Percentiles rank a stretch among this genome's conserved stretches.
These are phyloP conservation scores for Aricia artaxerxes DNA, from an alignment of 2,888 invertebrate genomes.

Conservation along the genomic window DNA sequence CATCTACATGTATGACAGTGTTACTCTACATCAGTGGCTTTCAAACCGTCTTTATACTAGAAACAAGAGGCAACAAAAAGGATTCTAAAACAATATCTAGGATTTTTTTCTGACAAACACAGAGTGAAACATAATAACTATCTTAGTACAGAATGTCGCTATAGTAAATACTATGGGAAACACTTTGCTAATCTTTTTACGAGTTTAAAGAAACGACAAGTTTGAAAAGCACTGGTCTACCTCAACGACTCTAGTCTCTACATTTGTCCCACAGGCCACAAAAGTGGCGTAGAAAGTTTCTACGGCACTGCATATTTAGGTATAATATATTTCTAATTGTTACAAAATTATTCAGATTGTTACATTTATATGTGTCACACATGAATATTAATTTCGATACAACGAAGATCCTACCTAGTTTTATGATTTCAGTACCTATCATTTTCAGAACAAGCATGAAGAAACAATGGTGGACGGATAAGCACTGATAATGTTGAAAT, in stretches of 20 bases:
- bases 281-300: not conserved
- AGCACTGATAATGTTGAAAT: constrained; percentile 8
- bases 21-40: not conserved
- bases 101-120: too few relatives aligned
- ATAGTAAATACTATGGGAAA: not conserved
- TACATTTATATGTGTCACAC: too few relatives aligned
- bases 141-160: not conserved
- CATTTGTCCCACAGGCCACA: not conserved
- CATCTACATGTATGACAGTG: constrained; percentile 15
- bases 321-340: not conserved
- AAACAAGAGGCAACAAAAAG: not conserved
- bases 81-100: too few relatives aligned
- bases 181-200: not conserved
- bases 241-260: not conserved
- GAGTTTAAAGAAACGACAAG: not conserved
- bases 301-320: not conserved
- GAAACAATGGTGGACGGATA: constrained; percentile 8
- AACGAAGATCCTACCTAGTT: not conserved
- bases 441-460: not conserved
- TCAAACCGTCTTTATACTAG: not conserved
- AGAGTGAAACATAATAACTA: not conserved
- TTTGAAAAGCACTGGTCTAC: not conserved
- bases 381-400: not conserved
- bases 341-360: constrained; percentile 3
- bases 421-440: not conserved